Base-by-base conservation (phyloP, 2,888 invertebrate genomes). In the Tenthredo mesomela region DNA sequence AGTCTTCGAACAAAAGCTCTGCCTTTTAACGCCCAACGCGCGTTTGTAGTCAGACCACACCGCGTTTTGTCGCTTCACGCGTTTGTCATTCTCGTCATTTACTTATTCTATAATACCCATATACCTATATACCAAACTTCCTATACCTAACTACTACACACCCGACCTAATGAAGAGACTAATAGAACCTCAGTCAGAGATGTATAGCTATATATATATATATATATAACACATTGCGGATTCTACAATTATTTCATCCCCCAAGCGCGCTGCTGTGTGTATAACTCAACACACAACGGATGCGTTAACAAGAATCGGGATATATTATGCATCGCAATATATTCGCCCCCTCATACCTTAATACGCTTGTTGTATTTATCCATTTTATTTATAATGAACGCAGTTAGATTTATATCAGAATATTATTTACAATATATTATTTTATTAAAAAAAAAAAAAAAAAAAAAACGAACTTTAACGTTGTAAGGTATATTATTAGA, bases 1-100 rank as follows among this genome's bases (percentile, higher is more conserved):
- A 77, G 50, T 50, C n/a, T n/a, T n/a, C 29, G 77, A 54, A 77
- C 54, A 77, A 77, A 77, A 77, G 77, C 77, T 54, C 77, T 77
- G 77, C 50, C 77, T 77, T 77, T 77, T 77, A 43, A 77, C 77
- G 77, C 77, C 50, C 15, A 25, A n/a, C 47, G 47, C n/a, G n/a
- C 25, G 54, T 43, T 77, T 33, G 47, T 50, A 50, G 54, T 50
- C 77, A n/a, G 21, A 33, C 10, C n/a, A 50, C n/a, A 77, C 77
- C 50, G n/a, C 77, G 50, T 29, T 25, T 37, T 70, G n/a, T 33
- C 25, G 29, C 47, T 25, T 25, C n/a, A 50, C 47, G 47, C 75
- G 75, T 75, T 75, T 75, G 75, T 75, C 25, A n/a, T 75, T 47
- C 12, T 75, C 75, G 75, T 75, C 75, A 47, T 75, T 75, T 71